These are phyloP conservation scores for Mercenaria mercenaria DNA, from an alignment of 1,140 invertebrate genomes.

Conservation along the genomic window DNA sequence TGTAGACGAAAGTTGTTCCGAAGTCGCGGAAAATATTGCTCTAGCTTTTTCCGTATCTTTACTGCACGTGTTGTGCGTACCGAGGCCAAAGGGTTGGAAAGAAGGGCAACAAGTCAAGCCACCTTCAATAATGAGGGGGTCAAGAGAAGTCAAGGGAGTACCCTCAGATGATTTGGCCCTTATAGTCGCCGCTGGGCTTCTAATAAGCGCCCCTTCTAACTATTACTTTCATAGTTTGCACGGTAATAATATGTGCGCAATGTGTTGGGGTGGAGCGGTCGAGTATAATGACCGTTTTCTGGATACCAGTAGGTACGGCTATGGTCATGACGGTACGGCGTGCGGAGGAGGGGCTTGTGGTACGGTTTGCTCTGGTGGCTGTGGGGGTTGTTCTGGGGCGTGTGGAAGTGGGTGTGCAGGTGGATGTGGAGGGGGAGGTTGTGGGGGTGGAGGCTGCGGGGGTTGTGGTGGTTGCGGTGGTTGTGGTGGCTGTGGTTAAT, in stretches of 20 bases:
- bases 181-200: not conserved
- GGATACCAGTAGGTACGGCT: not conserved
- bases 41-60: slow-evolving; percentile 73
- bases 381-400: not conserved
- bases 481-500: too few species aligned
- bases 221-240: not conserved
- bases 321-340: not conserved
- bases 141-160: not conserved
- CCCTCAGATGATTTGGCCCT: slow-evolving; percentile 30
- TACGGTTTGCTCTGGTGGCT: not conserved
- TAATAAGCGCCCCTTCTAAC: not conserved
- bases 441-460: not conserved
- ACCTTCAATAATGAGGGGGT: not conserved
- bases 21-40: slow-evolving; percentile 72
- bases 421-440: slow-evolving; percentile 11
- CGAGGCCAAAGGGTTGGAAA: slow-evolving; percentile 45
- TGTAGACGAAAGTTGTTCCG: slow-evolving; percentile 1
- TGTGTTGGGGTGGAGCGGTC: not conserved
- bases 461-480: not conserved
- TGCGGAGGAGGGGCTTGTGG: not conserved
- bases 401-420: slow-evolving; percentile 2
- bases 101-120: slow-evolving; percentile 35
- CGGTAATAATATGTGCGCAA: not conserved
- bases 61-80: slow-evolving; percentile 72
- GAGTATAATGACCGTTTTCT: not conserved